Percentiles rank a stretch among this genome's conserved stretches.
These are phyloP conservation scores for Labia minor DNA, from an alignment of 2,888 invertebrate species.

Conservation along the genomic window DNA sequence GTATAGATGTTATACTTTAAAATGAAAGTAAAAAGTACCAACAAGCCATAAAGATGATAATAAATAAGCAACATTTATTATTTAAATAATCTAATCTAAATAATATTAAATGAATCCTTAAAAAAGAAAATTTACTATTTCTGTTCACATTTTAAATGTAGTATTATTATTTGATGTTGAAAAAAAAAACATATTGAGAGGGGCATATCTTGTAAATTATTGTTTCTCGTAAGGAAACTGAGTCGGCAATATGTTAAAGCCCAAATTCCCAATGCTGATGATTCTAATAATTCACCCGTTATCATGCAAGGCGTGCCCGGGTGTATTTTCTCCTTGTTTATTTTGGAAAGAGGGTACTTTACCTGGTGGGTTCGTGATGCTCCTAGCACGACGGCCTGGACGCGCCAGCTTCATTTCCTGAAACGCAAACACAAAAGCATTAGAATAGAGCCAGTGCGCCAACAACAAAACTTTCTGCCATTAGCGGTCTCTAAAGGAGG, in stretches of 20 bases:
- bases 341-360: not conserved
- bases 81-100: no score
- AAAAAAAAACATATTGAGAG: no score
- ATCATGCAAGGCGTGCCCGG: slow-evolving; percentile 7
- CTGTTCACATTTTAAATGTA: no score
- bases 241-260: not conserved
- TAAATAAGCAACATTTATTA: no score
- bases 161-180: no score
- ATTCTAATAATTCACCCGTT: slow-evolving; percentile 13
- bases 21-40: no score
- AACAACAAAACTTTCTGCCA: not conserved
- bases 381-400: slow-evolving; percentile 8
- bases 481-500: not conserved
- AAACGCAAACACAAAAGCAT: slow-evolving; percentile 8
- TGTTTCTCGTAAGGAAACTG: not conserved
- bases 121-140: no score
- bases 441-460: not conserved
- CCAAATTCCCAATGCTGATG: not conserved
- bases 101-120: no score
- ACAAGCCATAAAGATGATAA: no score
- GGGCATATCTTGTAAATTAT: no score
- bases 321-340: not conserved
- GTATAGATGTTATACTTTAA: no score
- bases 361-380: not conserved
- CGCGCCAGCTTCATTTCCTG: slow-evolving; percentile 5